A percentile compares a stretch with the other conserved stretches of the same genome.
phyloP scores from a whole-genome alignment of 2,797 vertebrate genomes.

The Hoplostethus mediterraneus region DNA sequence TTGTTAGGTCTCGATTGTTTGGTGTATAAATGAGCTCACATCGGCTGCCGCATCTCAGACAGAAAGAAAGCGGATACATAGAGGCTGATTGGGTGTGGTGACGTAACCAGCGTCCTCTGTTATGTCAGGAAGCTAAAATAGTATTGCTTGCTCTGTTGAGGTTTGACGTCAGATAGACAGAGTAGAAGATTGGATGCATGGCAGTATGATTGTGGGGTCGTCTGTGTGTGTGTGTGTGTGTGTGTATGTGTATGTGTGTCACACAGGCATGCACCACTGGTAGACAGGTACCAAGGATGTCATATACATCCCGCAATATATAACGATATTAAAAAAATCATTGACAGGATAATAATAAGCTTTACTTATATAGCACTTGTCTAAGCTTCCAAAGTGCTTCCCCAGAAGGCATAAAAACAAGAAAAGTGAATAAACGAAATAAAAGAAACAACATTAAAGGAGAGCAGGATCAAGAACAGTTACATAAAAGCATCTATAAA shows the following conservation, averaged over 20 bases:
- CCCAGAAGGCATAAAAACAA: no score
- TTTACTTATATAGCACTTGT: no score
- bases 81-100: slow-evolving; percentile 19
- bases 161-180: slow-evolving; percentile 1
- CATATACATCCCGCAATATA: no score
- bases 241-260: neutral
- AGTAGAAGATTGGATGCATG: neutral
- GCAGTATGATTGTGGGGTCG: no score
- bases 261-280: neutral
- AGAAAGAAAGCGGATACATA: slow-evolving; percentile 2
- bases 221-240: neutral
- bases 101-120: slow-evolving; percentile 8
- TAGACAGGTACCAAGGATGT: no score
- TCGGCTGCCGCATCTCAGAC: slow-evolving; percentile 20
- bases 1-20: slow-evolving; percentile 19
- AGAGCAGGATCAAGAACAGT: no score
- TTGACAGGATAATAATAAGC: no score
- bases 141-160: neutral
- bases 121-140: slow-evolving; percentile 18
- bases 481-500: no score
- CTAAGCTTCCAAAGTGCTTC: no score
- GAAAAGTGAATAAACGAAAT: no score
- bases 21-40: neutral
- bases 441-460: no score
- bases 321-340: no score